phyloP scores from a whole-genome alignment of 2,797 vertebrate species.

The Helicolenus hilgendorfi region DNA sequence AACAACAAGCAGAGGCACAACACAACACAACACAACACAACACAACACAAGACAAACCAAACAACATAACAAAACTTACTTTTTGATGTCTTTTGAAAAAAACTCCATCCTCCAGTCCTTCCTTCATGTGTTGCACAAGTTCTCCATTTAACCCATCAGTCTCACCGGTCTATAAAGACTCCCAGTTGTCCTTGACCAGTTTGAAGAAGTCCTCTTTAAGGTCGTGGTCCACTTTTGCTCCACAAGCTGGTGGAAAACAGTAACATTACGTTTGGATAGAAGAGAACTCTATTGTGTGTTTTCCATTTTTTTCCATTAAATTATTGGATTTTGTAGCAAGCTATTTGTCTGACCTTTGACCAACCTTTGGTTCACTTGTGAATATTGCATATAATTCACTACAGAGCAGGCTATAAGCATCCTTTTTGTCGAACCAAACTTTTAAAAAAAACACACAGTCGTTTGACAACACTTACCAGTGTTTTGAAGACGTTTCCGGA shows the following conservation, averaged over 20 bases:
- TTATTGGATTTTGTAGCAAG: not conserved
- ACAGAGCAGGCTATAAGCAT: not conserved
- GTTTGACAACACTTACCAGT: not conserved
- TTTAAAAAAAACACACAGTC: not conserved
- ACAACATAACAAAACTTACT: slow-evolving; percentile 10
- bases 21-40: no score
- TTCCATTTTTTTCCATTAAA: no score
- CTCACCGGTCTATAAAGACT: not conserved
- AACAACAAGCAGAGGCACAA: slow-evolving; percentile 1
- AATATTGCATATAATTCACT: no score
- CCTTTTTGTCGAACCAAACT: not conserved
- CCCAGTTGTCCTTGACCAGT: not conserved
- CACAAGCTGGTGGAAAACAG: not conserved
- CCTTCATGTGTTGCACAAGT: not conserved
- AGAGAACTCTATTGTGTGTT: not conserved
- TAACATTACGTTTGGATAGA: not conserved
- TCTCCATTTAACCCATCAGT: not conserved
- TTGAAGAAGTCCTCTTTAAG: not conserved
- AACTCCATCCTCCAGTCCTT: not conserved
- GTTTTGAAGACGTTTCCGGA: not conserved
- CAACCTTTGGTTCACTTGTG: no score
- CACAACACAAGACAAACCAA: not conserved
- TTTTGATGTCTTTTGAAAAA: not conserved
- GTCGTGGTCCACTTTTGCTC: not conserved
- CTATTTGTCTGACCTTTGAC: no score